Percentiles rank a stretch among this genome's conserved stretches.
phyloP scores from a whole-genome alignment of 2,113 vertebrate species.

The Corynorhinus townsendii region DNA sequence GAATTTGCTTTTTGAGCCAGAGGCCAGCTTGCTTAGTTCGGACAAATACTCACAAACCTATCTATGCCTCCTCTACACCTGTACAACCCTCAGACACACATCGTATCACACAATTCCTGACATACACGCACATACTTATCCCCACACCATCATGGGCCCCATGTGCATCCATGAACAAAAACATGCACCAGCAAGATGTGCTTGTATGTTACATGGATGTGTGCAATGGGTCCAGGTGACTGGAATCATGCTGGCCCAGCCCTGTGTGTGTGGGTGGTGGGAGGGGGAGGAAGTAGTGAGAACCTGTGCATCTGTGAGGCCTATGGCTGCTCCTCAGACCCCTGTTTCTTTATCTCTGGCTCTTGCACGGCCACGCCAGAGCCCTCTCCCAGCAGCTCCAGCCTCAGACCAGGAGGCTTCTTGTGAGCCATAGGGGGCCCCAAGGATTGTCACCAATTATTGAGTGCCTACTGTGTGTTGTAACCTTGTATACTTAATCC shows the following conservation, averaged over 20 bases:
- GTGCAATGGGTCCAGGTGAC: no score
- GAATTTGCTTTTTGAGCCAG: not conserved
- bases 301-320: not conserved
- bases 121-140: not conserved
- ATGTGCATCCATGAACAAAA: not conserved
- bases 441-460: not conserved
- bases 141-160: no score
- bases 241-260: not conserved
- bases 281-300: not conserved
- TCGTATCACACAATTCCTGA: not conserved
- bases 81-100: not conserved
- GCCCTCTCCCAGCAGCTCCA: not conserved
- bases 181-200: no score
- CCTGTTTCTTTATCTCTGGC: not conserved
- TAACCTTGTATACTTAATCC: not conserved
- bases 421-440: not conserved
- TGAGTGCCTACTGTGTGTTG: not conserved
- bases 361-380: not conserved
- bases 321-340: not conserved
- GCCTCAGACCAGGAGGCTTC: not conserved
- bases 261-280: not conserved
- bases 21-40: not conserved
- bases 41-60: not conserved
- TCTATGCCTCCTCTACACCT: not conserved
- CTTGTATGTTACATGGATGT: no score